A percentile compares a stretch with the other conserved stretches of the same genome.
These are phyloP conservation scores for Girardinus metallicus DNA, from an alignment of 2,797 vertebrate genomes.

Conservation along the genomic window DNA sequence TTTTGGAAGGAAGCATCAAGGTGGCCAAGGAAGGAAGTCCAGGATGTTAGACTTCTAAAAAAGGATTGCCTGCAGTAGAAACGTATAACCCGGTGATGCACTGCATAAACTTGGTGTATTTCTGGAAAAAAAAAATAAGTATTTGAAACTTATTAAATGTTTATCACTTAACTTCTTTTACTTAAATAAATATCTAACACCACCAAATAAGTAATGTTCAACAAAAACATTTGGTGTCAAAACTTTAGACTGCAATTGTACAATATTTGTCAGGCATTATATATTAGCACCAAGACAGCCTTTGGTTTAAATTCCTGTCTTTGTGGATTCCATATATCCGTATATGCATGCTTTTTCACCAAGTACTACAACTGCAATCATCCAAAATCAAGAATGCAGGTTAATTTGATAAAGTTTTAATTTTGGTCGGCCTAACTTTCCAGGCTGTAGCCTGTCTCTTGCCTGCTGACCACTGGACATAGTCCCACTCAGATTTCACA, in stretches of 20 bases:
- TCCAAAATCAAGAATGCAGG: not conserved
- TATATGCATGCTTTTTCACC: not conserved
- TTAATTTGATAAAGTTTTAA: not conserved
- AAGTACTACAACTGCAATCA: not conserved
- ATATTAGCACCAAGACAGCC: not conserved
- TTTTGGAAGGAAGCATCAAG: not conserved
- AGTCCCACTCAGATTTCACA: not conserved
- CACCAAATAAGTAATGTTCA: not conserved
- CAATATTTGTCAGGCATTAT: not conserved
- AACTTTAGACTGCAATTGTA: not conserved
- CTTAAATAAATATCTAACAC: not conserved
- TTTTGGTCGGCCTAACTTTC: not conserved
- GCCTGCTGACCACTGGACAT: not conserved
- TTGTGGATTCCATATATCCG: not conserved
- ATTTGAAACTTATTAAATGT: not conserved
- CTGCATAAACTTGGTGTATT: not conserved
- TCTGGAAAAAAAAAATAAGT: not conserved
- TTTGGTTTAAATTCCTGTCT: not conserved
- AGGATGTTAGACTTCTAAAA: not conserved
- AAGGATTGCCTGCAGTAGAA: not conserved
- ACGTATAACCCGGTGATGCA: not conserved
- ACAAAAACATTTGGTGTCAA: not conserved
- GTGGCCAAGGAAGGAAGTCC: not conserved
- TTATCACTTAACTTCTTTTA: not conserved
- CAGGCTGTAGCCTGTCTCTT: not conserved